Evolutionary conservation across 1,140 invertebrate species (phyloP).

Genomic region (Rhyacophila brunnea): DNA sequence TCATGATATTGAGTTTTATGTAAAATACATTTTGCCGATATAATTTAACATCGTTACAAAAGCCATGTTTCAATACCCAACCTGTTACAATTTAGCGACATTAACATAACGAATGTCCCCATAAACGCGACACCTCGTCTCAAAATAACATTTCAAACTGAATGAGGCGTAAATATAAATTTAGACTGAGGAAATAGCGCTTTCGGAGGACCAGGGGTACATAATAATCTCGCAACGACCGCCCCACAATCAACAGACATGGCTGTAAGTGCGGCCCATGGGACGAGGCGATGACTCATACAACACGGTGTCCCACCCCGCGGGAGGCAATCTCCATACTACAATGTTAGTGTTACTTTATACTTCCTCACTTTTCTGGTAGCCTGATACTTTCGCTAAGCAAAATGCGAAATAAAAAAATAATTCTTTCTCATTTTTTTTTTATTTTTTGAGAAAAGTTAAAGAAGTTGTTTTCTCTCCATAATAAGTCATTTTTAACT

Average conservation of each 20-base stretch:
- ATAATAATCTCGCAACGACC: slow-evolving; percentile 20
- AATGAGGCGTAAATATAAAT: slow-evolving; percentile 31
- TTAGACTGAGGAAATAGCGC: slow-evolving; percentile 24
- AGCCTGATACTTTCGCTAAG: slow-evolving; percentile 1
- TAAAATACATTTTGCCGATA: too few species aligned
- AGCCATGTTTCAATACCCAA: too few species aligned
- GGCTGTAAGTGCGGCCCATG: slow-evolving; percentile 18
- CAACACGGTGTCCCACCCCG: neutral
- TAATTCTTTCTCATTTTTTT: too few species aligned
- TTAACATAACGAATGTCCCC: slow-evolving; percentile 4
- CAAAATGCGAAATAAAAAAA: neutral
- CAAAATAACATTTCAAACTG: slow-evolving; percentile 11
- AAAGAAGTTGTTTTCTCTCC: too few species aligned
- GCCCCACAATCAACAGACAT: slow-evolving; percentile 26
- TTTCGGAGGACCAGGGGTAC: slow-evolving; percentile 16
- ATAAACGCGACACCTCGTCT: neutral
- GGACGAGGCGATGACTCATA: slow-evolving; percentile 12
- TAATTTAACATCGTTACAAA: too few species aligned
- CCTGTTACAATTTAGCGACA: neutral
- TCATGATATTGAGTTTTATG: too few species aligned
- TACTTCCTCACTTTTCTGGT: slow-evolving; percentile 14
- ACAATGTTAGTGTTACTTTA: slow-evolving; percentile 14
- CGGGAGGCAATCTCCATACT: slow-evolving; percentile 23
- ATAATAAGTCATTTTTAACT: too few species aligned
- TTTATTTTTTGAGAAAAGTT: too few species aligned